A percentile compares a stretch with the other conserved stretches of the same genome.
phyloP scores from a whole-genome alignment of 2,113 vertebrate species.

The Gavialis gangeticus region DNA sequence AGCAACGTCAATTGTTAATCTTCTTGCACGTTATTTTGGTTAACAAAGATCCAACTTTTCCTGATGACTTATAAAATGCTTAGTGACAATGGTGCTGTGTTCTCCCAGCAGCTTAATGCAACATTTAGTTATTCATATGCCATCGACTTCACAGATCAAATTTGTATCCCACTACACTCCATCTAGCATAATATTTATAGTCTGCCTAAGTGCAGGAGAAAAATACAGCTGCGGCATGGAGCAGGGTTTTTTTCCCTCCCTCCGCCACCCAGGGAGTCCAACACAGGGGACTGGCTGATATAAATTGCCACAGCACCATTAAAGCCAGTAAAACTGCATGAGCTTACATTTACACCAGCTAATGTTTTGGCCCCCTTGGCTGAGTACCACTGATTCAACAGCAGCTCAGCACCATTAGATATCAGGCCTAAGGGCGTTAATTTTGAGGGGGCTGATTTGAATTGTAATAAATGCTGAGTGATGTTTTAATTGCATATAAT shows the following conservation, averaged over 20 bases:
- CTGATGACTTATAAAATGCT: fast-evolving
- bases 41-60: neutral
- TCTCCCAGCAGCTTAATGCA: neutral
- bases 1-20: neutral
- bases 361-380: neutral
- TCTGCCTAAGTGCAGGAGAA: neutral
- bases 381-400: neutral
- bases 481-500: slow-evolving; percentile 28
- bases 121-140: neutral
- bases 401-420: neutral
- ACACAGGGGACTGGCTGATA: fast-evolving
- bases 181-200: neutral
- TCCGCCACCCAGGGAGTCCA: neutral
- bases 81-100: neutral
- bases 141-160: neutral
- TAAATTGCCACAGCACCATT: fast-evolving
- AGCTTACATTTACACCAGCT: fast-evolving
- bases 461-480: fast-evolving
- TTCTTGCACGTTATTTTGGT: neutral
- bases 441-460: neutral
- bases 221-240: neutral
- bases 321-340: neutral
- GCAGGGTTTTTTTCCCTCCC: neutral
- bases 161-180: neutral
- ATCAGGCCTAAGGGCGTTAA: fast-evolving